These are phyloP conservation scores for Dryoscopus gambensis DNA, from an alignment of 2,113 vertebrate species.

Conservation along the genomic window DNA sequence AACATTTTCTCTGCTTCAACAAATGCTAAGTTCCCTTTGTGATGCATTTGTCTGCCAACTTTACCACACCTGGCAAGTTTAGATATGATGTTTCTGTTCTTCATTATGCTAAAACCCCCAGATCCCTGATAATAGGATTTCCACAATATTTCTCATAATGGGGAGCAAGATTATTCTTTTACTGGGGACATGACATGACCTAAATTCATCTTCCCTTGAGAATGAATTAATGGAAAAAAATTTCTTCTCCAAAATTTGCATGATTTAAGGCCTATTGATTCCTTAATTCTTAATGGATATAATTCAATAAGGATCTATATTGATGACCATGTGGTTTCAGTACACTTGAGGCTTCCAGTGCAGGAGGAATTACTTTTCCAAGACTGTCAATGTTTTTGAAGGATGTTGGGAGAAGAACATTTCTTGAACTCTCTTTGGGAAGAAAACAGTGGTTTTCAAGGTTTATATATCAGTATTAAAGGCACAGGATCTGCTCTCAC, in stretches of 20 bases:
- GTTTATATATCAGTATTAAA: neutral
- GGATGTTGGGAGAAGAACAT: neutral
- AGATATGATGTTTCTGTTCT: neutral
- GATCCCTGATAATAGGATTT: neutral
- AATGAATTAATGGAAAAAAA: neutral
- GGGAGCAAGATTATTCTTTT: neutral
- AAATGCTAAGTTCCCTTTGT: neutral
- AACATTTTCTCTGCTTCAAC: neutral
- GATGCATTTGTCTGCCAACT: neutral
- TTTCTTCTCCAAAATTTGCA: neutral
- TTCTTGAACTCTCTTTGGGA: neutral
- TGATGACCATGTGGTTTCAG: neutral
- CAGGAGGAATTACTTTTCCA: neutral
- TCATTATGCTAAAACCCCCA: neutral
- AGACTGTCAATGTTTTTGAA: neutral
- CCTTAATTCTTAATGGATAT: neutral
- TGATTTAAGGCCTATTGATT: neutral
- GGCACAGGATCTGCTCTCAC: neutral
- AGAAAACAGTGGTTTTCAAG: neutral
- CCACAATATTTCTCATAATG: neutral
- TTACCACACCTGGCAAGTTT: neutral
- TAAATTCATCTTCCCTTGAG: neutral
- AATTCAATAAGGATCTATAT: neutral
- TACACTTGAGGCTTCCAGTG: neutral
- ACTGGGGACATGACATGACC: neutral